phyloP scores from a whole-genome alignment of 2,113 vertebrate species.

The Puntigrus tetrazona region DNA sequence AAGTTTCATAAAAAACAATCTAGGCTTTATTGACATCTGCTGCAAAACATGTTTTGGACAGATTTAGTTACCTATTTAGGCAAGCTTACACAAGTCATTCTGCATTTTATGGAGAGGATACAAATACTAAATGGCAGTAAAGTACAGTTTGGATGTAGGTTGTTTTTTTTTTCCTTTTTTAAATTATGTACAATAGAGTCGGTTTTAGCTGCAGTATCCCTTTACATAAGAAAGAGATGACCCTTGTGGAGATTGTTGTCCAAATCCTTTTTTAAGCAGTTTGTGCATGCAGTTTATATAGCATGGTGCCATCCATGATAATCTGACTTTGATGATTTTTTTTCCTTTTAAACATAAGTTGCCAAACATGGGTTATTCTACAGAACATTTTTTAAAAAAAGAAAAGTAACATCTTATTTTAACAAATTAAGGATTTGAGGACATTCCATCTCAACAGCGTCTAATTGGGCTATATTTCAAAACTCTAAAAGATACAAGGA shows the following conservation, averaged over 20 bases:
- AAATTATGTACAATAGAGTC: constrained; percentile 88
- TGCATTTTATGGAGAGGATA: constrained; percentile 93
- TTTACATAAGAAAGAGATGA: constrained; percentile 81
- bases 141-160: constrained; percentile 77
- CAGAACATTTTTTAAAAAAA: constrained; percentile 69
- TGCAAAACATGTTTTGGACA: constrained; percentile 94
- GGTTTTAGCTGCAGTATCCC: constrained; percentile 96
- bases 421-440: constrained; percentile 81
- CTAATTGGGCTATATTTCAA: constrained; percentile 98
- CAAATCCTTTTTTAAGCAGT: constrained; percentile 78
- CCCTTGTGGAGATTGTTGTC: constrained; percentile 84
- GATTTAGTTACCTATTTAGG: constrained; percentile 99
- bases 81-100: constrained; percentile 98
- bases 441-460: constrained; percentile 93
- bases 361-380: constrained; percentile 64
- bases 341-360: constrained; percentile 61
- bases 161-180: constrained; percentile 64
- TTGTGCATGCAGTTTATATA: constrained; percentile 76
- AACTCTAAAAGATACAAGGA: constrained; percentile 85
- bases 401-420: constrained; percentile 64
- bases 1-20: constrained; percentile 97
- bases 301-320: constrained; percentile 71
- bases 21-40: constrained; percentile 99
- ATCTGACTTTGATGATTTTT: constrained; percentile 59
- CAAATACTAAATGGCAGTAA: constrained; percentile 87